phyloP scores from a whole-genome alignment of 1,140 invertebrate genomes.

The Calosoma granatense region DNA sequence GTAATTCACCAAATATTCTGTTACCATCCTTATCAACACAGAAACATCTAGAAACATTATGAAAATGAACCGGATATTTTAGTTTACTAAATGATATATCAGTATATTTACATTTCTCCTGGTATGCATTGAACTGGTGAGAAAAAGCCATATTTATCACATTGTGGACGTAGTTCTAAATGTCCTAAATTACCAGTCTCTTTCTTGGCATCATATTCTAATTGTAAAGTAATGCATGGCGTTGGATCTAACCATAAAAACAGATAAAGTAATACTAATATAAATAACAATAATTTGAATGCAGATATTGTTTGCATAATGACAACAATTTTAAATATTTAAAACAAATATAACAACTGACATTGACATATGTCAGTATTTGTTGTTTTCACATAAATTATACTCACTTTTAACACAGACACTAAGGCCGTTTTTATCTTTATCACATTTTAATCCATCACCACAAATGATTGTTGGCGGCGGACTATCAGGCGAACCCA shows the following conservation, averaged over 20 bases:
- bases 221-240: conserved; percentile 27
- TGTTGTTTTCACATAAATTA: neutral
- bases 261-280: too few relatives aligned
- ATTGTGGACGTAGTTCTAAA: conserved; percentile 36
- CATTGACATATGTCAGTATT: too few relatives aligned
- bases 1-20: conserved; percentile 47
- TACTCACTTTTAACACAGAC: conserved; percentile 21
- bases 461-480: conserved; percentile 33
- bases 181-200: conserved; percentile 26
- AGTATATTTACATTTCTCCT: conserved; percentile 44
- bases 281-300: too few relatives aligned
- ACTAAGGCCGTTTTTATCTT: conserved; percentile 12
- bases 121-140: conserved; percentile 41
- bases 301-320: too few relatives aligned
- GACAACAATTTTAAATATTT: too few relatives aligned
- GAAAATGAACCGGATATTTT: neutral
- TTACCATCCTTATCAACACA: conserved; percentile 44
- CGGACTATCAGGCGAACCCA: conserved; percentile 27
- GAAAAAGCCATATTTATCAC: conserved; percentile 44
- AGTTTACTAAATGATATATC: neutral
- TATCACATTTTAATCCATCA: conserved; percentile 29
- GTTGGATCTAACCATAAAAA: too few relatives aligned
- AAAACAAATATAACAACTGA: too few relatives aligned
- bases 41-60: conserved; percentile 43
- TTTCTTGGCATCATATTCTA: conserved; percentile 28